phyloP scores from a whole-genome alignment of 2,888 invertebrate species.

The Empis livida region DNA sequence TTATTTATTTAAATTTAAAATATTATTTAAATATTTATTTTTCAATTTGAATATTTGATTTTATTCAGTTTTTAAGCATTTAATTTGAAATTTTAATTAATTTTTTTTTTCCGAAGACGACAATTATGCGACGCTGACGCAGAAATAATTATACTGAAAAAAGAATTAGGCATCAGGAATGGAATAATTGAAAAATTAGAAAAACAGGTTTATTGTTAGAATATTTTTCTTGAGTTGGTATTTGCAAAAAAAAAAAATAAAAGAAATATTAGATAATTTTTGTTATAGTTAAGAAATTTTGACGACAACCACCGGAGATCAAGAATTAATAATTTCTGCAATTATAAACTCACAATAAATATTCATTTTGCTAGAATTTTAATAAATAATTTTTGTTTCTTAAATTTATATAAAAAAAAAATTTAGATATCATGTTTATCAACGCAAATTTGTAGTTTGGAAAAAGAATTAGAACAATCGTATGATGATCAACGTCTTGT shows the following conservation, averaged over 20 bases:
- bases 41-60: constrained; percentile 17
- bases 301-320: no score
- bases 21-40: constrained; percentile 29
- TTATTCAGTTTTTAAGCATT: constrained; percentile 6
- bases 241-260: no score
- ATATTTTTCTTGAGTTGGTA: not conserved
- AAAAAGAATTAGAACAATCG: constrained; percentile 49
- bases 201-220: constrained; percentile 16
- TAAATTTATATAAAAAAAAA: no score
- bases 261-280: no score
- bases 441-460: constrained; percentile 46
- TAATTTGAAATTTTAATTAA: constrained; percentile 8
- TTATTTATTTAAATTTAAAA: constrained; percentile 29
- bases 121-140: constrained; percentile 42
- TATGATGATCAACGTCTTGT: constrained; percentile 43
- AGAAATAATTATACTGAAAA: constrained; percentile 50
- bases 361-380: not conserved
- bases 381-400: not conserved
- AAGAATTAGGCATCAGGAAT: constrained; percentile 44
- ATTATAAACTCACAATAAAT: not conserved
- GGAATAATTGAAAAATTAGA: constrained; percentile 42
- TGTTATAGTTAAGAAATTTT: no score
- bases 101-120: constrained; percentile 22
- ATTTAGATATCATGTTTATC: constrained; percentile 35
- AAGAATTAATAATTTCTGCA: not conserved